A percentile compares a stretch with the other conserved stretches of the same genome.
Conservation (phyloP, 2,113 vertebrate species). For the Cichladusa arquata region DNA sequence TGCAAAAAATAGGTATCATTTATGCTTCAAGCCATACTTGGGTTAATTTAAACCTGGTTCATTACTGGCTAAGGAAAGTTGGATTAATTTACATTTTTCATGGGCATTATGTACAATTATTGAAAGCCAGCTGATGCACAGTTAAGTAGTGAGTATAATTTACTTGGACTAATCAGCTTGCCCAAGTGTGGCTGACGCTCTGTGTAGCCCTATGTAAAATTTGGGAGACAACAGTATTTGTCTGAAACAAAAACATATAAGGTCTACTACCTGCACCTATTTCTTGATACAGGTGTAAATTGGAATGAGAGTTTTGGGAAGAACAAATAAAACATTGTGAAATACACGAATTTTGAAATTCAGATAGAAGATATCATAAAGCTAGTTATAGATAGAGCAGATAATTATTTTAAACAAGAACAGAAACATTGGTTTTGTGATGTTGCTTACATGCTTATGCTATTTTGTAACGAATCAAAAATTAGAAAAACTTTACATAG, state of each 20-base stretch:
- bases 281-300: not conserved
- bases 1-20: not conserved
- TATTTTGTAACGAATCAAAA: not conserved
- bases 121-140: not conserved
- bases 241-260: not conserved
- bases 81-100: not conserved
- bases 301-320: not conserved
- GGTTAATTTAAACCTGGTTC: not conserved
- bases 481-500: accelerated
- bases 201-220: not conserved
- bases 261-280: not conserved
- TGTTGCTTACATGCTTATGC: not conserved
- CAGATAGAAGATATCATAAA: not conserved
- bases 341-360: not conserved
- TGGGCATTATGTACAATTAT: not conserved
- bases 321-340: not conserved
- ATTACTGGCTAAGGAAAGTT: not conserved
- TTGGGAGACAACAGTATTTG: not conserved
- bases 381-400: not conserved
- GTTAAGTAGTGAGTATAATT: not conserved
- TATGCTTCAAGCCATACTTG: not conserved
- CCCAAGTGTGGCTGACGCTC: not conserved
- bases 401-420: not conserved
- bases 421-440: not conserved
- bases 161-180: not conserved